phyloP scores from a whole-genome alignment of 2,113 vertebrate species.

The Chunga burmeisteri region DNA sequence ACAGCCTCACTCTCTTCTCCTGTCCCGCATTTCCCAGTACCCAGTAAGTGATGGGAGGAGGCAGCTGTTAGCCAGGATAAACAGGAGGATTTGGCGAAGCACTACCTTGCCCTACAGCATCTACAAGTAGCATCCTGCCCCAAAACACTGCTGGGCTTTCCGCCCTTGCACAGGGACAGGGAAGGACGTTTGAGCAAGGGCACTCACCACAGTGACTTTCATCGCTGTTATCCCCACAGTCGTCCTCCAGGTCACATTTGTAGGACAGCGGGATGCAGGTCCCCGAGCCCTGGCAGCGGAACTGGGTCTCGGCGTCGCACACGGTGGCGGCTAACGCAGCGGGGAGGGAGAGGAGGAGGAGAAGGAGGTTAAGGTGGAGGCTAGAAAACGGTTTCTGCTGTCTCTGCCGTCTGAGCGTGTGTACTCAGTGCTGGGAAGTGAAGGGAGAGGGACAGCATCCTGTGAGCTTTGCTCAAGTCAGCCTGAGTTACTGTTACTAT shows the following conservation, averaged over 20 bases:
- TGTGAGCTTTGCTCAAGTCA: not conserved
- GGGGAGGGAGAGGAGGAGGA: not conserved
- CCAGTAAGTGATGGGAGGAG: not conserved
- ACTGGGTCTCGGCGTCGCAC: conserved; percentile 89
- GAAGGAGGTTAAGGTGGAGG: not conserved
- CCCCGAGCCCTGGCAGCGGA: conserved; percentile 89
- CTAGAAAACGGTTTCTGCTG: not conserved
- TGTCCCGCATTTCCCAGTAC: not conserved
- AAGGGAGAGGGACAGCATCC: not conserved
- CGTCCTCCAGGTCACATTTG: conserved; percentile 96
- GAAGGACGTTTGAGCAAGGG: not conserved
- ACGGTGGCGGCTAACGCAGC: conserved; percentile 81
- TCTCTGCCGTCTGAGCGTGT: not conserved
- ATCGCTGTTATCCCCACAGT: conserved; percentile 97
- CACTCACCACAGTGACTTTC: conserved; percentile 90
- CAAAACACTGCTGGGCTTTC: not conserved
- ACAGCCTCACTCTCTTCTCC: fast-evolving
- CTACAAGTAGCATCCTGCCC: not conserved
- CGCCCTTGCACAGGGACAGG: too few relatives aligned
- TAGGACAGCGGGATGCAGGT: conserved; percentile 95
- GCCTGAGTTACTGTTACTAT: too few relatives aligned
- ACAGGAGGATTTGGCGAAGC: not conserved
- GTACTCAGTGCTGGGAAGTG: not conserved
- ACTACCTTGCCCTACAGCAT: fast-evolving
- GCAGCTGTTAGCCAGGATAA: not conserved